phyloP scores from a whole-genome alignment of 1,140 invertebrate species.

The Phymastichus coffea region DNA sequence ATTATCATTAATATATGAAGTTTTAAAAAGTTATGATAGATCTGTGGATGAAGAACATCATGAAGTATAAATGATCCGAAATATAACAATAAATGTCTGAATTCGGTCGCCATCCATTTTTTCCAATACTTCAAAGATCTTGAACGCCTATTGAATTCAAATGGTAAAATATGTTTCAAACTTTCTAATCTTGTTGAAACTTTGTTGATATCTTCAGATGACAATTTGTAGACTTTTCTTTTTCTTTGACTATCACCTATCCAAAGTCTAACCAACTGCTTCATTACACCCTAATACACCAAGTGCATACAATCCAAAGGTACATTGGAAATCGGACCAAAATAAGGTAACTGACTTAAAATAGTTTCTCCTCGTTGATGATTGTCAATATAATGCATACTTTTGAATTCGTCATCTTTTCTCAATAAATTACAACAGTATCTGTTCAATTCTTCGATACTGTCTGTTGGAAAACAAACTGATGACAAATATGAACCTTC shows the following conservation, averaged over 20 bases:
- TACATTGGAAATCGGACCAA: constrained; percentile 34
- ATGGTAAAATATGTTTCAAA: constrained; percentile 27
- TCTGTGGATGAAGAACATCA: constrained; percentile 6
- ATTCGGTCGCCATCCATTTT: constrained; percentile 46
- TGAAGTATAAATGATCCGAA: constrained; percentile 34
- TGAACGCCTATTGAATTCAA: constrained; percentile 40
- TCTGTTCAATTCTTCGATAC: constrained; percentile 13
- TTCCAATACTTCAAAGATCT: constrained; percentile 29
- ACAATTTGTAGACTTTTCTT: constrained; percentile 15
- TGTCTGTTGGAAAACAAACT: constrained; percentile 32
- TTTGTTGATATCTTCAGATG: neutral
- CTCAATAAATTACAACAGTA: constrained; percentile 8
- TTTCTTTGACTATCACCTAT: constrained; percentile 16
- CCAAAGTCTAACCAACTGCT: constrained; percentile 35
- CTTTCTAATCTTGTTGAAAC: neutral
- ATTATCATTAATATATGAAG: constrained; percentile 29
- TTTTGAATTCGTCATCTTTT: constrained; percentile 24
- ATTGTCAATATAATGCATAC: constrained; percentile 2
- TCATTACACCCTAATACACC: constrained; percentile 36
- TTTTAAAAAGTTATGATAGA: constrained; percentile 29
- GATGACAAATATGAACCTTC: constrained; percentile 33
- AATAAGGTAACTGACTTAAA: constrained; percentile 28
- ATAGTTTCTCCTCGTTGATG: constrained; percentile 26
- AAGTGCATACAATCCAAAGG: constrained; percentile 40
- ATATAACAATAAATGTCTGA: constrained; percentile 40